Evolutionary conservation across 2,113 vertebrate genomes (phyloP).

Genomic region (Caretta caretta): DNA sequence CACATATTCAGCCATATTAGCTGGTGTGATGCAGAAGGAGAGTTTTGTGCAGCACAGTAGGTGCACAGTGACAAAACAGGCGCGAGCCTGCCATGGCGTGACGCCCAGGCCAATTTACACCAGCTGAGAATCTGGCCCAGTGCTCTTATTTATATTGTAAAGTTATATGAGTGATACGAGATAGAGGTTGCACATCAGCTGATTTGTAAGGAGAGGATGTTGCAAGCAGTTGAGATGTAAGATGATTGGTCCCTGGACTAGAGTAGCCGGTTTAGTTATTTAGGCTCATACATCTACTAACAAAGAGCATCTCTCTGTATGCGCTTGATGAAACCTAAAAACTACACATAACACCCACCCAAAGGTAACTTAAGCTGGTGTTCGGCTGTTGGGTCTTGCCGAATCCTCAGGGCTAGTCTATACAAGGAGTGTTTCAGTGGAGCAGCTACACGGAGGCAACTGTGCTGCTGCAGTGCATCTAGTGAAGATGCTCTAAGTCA

Average conservation of each 20-base stretch:
- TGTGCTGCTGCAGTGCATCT: too few species aligned
- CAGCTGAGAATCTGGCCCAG: background rate
- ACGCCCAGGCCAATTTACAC: background rate
- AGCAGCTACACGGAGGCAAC: too few species aligned
- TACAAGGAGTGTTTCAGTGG: too few species aligned
- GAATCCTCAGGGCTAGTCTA: too few species aligned
- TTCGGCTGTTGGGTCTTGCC: too few species aligned
- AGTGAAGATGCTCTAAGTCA: too few species aligned
- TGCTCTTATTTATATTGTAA: background rate
- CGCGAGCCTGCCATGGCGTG: too few species aligned
- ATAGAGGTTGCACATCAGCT: background rate
- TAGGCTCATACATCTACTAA: background rate
- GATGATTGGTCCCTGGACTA: background rate
- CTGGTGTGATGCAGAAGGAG: too few species aligned
- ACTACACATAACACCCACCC: background rate
- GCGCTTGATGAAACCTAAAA: background rate
- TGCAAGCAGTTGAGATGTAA: background rate
- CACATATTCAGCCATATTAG: too few species aligned
- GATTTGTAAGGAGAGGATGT: background rate
- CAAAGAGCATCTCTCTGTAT: background rate
- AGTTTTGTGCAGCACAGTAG: too few species aligned
- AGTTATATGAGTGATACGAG: background rate
- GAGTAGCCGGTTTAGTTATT: background rate
- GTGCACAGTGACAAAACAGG: too few species aligned
- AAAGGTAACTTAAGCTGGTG: background rate